Conservation (phyloP, 2,113 vertebrate species). For the Opisthocomus hoazin region DNA sequence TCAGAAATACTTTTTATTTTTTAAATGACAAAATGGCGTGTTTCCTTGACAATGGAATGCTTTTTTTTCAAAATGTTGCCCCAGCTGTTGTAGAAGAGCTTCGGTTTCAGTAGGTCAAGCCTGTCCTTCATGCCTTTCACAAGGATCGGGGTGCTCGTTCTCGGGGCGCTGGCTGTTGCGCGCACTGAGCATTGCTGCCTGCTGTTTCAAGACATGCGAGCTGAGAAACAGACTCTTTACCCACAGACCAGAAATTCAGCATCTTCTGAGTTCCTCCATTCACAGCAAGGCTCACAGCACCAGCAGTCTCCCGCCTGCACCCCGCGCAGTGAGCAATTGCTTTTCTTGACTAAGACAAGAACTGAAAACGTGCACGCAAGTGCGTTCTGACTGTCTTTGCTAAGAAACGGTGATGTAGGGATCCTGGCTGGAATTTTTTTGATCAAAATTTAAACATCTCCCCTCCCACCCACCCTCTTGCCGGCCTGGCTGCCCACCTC, state of each 20-base stretch:
- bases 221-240: not conserved
- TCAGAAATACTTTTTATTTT: not conserved
- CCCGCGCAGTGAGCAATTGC: not conserved
- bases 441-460: not conserved
- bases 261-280: not conserved
- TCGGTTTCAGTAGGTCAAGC: not conserved
- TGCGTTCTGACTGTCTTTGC: not conserved
- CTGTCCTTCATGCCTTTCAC: not conserved
- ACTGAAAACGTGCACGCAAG: rapidly evolving
- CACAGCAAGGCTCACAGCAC: not conserved
- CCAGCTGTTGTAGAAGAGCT: not conserved
- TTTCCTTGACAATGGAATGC: not conserved
- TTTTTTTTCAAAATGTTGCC: not conserved
- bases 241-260: not conserved
- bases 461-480: not conserved
- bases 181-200: not conserved
- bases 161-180: rapidly evolving
- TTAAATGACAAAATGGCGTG: not conserved
- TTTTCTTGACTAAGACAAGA: not conserved
- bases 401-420: not conserved
- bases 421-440: not conserved
- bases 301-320: not conserved
- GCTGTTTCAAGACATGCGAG: not conserved
- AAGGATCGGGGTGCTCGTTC: not conserved
- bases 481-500: not conserved